Conservation (phyloP, 2,113 vertebrate genomes). For the Anoplopoma fimbria region DNA sequence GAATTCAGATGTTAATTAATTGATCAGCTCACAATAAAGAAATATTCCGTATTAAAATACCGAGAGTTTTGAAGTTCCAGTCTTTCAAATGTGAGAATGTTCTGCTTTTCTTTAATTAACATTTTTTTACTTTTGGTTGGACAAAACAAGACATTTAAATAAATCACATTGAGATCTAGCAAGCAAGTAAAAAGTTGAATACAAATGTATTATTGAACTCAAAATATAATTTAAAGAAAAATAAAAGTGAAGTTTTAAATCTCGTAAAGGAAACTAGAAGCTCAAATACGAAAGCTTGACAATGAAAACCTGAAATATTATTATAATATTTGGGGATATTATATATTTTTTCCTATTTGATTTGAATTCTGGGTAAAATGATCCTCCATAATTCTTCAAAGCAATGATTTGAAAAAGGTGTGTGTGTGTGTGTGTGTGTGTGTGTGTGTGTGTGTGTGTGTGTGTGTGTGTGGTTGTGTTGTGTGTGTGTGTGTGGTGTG, state of each 20-base stretch:
- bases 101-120: not conserved
- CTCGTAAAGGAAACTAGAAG: not conserved
- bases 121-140: no score
- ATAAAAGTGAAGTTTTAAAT: no score
- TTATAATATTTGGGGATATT: no score
- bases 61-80: not conserved
- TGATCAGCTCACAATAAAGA: not conserved
- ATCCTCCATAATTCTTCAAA: not conserved
- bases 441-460: slow-evolving; percentile 3
- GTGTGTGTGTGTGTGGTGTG: slow-evolving; percentile 4
- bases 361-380: not conserved
- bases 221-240: no score
- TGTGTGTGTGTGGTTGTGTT: not conserved
- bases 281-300: no score
- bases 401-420: not conserved
- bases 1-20: not conserved
- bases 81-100: not conserved
- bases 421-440: slow-evolving; percentile 12
- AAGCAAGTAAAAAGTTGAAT: no score
- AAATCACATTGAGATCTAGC: not conserved
- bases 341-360: no score
- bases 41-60: not conserved
- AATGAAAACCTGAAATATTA: no score
- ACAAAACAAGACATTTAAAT: not conserved
- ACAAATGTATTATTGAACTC: no score